Evolutionary conservation across 1,140 invertebrate genomes (phyloP), one percentile per base, ranked within the genome.

Genomic region (Hycleus phaleratus): DNA sequence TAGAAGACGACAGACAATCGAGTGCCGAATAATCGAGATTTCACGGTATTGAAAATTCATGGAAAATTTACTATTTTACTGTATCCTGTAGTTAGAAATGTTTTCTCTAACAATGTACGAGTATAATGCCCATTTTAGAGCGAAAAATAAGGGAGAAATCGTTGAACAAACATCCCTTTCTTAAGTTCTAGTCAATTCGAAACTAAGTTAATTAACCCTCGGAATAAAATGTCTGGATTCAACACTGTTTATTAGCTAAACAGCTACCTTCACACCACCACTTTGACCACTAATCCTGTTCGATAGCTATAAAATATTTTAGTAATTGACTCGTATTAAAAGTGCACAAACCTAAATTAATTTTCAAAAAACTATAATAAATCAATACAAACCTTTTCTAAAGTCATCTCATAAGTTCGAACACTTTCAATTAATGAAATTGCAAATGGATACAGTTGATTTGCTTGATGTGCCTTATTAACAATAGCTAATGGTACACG

Each of bases 391-490:
- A 95, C 92, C 87, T 97, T 97, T 77, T 98, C 94, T 68, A 97
- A 77, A 4, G 94, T 96, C 71, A 93, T 84, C 73, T 98, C 94
- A 72, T 99, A 99, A 4, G 95, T 96, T 61, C 93, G 83, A 12
- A 98, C 91, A 74, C 94, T 97, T 75, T 99, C 96, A 71, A 98
- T 97, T 43, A 99, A 79, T 3, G 96, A 98, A 65, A 99, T 98
- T 4, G 97, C 97, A 78, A 95, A 99, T 3, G 97, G 97, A 77
- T 99, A 99, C 1, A 98, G 82, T 72, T 97, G 93, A 76, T 98
- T 98, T 0, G 96, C 95, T 73, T 97, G 94, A 76, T 98, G 95
- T 5, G 97, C 96, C 76, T 98, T 98, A 75, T 99, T 99, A 0
- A 99, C 94, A 65, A 99, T 98, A 3, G 94, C 91, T 60, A 99